Percentiles rank a stretch among this genome's conserved stretches.
phyloP scores from a whole-genome alignment of 1,140 invertebrate genomes.

The Drosophila tropicalis region DNA sequence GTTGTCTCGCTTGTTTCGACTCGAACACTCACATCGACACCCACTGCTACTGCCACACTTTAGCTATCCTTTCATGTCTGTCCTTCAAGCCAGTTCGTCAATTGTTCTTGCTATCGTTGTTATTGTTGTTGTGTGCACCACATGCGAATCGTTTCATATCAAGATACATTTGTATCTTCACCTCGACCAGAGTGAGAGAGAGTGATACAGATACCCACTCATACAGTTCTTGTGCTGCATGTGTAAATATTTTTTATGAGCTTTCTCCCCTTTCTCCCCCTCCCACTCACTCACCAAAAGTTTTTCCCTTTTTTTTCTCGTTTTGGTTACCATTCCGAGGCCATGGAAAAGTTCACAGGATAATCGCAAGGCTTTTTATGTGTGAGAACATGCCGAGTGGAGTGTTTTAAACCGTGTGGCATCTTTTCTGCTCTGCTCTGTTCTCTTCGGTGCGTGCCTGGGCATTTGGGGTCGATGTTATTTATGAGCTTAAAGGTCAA shows the following conservation, averaged over 20 bases:
- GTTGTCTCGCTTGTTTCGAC: constrained; percentile 8
- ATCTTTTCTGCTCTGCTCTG: constrained; percentile 27
- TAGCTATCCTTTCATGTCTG: constrained; percentile 4
- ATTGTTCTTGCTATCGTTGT: constrained; percentile 21
- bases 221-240: constrained; percentile 34
- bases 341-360: constrained; percentile 49
- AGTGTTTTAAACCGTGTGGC: constrained; percentile 35
- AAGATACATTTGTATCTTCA: constrained; percentile 72
- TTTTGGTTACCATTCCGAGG: constrained; percentile 39
- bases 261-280: constrained; percentile 18
- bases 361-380: constrained; percentile 56
- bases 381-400: constrained; percentile 17
- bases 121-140: constrained; percentile 23
- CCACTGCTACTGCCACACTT: background rate
- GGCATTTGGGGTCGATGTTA: constrained; percentile 56
- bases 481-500: constrained; percentile 63
- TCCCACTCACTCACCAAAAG: background rate
- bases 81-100: constrained; percentile 25
- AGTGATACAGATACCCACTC: constrained; percentile 7
- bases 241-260: constrained; percentile 79
- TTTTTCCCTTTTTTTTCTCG: constrained; percentile 8
- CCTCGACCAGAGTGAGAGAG: background rate
- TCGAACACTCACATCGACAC: background rate
- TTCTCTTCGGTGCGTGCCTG: constrained; percentile 57
- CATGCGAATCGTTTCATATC: constrained; percentile 50